Base-by-base conservation (phyloP, 2,888 invertebrate genomes). In the Chelonus formosanus region DNA sequence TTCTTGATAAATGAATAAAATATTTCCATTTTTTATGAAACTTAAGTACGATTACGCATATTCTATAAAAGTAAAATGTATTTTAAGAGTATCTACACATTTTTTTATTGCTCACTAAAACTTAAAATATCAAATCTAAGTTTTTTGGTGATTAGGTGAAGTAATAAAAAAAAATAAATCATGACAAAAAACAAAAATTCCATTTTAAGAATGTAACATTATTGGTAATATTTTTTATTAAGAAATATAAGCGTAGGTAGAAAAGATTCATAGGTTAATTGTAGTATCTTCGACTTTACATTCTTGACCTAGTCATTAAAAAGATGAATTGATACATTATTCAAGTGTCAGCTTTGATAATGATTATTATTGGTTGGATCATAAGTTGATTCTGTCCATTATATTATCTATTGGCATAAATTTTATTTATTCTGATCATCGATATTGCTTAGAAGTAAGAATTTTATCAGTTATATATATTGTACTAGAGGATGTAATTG, bases 231-330 rank as follows among this genome's bases (percentile, higher is more conserved):
- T 45, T 54, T 10, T 62, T 34, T 45, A 10, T 8, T 55, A 66
- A 70, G 65, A 50, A 34, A 3, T 66, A 66, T 67, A 71, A 63
- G 71, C 73, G 80, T 80, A 72, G 78, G 79, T 45, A n/a, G 61
- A 57, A 45, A 32, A 50, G 45, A 66, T 66, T 80, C 74, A 73
- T 76, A 71, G 78, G 76, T 76, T 77, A 73, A 80, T 78, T 80
- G 76, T 75, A 76, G 74, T 76, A 73, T 71, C 72, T 63, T 72
- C 68, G 70, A 69, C 70, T 72, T 55, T 65, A 71, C 75, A 78
- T 80, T 81, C 78, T 69, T 77, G 73, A 72, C 78, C 79, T 76
- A 74, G 76, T 73, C 75, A 72, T 76, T 76, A 76, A 76, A 70
- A 45, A 40, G 20, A 44, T 44, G 34, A 44, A 53, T 53, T 61